Percentiles rank a stretch among this genome's conserved stretches.
Conservation (phyloP, 2,888 invertebrate species). For the Neoascia interrupta region DNA sequence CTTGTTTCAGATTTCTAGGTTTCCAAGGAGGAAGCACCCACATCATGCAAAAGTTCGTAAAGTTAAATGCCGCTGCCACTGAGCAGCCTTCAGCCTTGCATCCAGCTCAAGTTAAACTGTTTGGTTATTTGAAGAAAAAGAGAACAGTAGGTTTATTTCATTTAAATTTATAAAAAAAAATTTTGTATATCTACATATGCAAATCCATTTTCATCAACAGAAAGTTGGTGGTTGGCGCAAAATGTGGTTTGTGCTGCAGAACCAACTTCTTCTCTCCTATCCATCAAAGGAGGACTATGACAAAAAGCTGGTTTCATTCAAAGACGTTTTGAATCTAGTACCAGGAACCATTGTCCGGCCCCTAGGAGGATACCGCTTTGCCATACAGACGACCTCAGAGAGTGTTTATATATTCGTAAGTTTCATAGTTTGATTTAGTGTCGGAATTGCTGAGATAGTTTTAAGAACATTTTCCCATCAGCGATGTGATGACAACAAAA, state of each 20-base stretch:
- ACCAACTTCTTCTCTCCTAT: conserved; percentile 74
- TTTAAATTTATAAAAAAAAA: conserved; percentile 1
- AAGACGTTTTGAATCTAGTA: conserved; percentile 75
- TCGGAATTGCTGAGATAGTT: background rate
- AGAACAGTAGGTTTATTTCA: conserved; percentile 74
- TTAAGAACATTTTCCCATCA: conserved; percentile 61
- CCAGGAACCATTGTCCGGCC: conserved; percentile 75
- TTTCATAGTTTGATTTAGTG: background rate
- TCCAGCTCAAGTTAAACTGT: conserved; percentile 72
- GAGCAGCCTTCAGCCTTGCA: conserved; percentile 50
- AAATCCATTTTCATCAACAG: conserved; percentile 62
- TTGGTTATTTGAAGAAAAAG: conserved; percentile 76
- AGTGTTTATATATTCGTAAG: conserved; percentile 75
- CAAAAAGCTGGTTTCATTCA: conserved; percentile 75
- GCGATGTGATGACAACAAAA: conserved; percentile 75
- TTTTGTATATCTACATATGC: background rate
- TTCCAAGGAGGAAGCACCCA: too few species aligned
- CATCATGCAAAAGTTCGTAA: conserved; percentile 59
- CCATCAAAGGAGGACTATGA: conserved; percentile 75
- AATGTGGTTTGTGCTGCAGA: conserved; percentile 76
- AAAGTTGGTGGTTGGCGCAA: conserved; percentile 76
- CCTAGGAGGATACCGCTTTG: conserved; percentile 74
- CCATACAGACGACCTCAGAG: conserved; percentile 75
- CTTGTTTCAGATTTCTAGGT: too few species aligned
- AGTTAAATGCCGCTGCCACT: conserved; percentile 24